These are phyloP conservation scores for Aphidius ervi DNA, from an alignment of 1,140 invertebrate species.

Conservation along the genomic window DNA sequence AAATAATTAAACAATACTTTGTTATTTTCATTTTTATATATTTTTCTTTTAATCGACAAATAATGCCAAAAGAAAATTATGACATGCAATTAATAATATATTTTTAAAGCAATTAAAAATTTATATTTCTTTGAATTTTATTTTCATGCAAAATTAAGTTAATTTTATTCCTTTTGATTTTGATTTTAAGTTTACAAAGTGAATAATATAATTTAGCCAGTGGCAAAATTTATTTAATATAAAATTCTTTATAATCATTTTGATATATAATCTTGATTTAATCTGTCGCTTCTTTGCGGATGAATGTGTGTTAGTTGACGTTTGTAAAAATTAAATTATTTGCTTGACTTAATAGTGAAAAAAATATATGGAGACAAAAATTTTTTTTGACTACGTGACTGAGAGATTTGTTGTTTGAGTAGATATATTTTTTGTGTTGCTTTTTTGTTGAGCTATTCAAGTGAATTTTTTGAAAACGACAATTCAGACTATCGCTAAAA, in stretches of 20 bases:
- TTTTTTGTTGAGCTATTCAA: not conserved
- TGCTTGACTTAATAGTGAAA: too few species aligned
- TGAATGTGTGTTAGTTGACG: too few species aligned
- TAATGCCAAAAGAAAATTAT: slow-evolving; percentile 37
- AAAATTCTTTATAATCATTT: slow-evolving; percentile 49
- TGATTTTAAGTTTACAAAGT: not conserved
- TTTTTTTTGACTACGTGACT: not conserved
- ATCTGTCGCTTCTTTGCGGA: slow-evolving; percentile 32
- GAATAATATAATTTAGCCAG: too few species aligned
- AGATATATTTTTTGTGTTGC: not conserved
- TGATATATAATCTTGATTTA: slow-evolving; percentile 45
- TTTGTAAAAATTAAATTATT: too few species aligned
- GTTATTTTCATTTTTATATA: too few species aligned
- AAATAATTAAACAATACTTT: not conserved
- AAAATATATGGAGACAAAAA: too few species aligned
- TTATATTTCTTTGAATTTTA: slow-evolving; percentile 44
- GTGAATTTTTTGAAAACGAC: not conserved
- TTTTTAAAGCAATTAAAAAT: slow-evolving; percentile 56
- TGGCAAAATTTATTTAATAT: slow-evolving; percentile 8
- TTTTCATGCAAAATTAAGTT: slow-evolving; percentile 24
- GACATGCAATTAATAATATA: slow-evolving; percentile 54
- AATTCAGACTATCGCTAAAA: slow-evolving; percentile 12
- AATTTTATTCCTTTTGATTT: not conserved
- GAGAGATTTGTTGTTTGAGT: not conserved
- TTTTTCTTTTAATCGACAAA: too few species aligned